These are phyloP conservation scores for Brachypodius melanocephalos DNA, from an alignment of 2,113 vertebrate genomes.

Conservation along the genomic window DNA sequence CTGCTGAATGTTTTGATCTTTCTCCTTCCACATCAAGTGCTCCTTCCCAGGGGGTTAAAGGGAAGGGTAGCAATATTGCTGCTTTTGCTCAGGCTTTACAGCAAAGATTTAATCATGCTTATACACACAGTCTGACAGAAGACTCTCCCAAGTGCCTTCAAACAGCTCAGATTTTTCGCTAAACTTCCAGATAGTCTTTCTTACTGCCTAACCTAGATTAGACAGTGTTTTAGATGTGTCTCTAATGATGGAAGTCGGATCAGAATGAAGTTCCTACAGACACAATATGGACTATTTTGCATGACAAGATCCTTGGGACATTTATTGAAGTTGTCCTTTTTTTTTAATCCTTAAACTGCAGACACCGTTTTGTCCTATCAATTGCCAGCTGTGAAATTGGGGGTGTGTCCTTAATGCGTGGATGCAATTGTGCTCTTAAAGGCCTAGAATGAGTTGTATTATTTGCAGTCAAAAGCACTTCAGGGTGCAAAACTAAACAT, in stretches of 20 bases:
- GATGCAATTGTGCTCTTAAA: background rate
- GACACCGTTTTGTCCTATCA: background rate
- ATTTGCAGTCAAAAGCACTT: background rate
- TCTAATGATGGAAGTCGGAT: background rate
- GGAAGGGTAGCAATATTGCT: background rate
- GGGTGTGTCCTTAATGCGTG: background rate
- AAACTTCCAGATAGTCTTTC: background rate
- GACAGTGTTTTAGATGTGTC: background rate
- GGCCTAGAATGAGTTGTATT: background rate
- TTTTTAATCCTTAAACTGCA: background rate
- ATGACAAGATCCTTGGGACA: background rate
- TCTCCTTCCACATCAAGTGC: background rate
- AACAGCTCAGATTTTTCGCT: background rate
- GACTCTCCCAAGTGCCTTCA: background rate
- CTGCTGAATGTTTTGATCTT: slow-evolving; percentile 23
- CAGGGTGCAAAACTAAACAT: background rate
- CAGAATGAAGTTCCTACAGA: background rate
- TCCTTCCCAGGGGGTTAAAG: background rate
- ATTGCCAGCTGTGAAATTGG: background rate
- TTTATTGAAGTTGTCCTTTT: background rate
- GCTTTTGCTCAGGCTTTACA: background rate
- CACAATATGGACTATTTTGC: background rate
- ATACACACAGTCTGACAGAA: background rate
- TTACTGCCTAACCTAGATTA: background rate
- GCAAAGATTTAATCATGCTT: background rate